Evolutionary conservation across 2,113 vertebrate genomes (phyloP), one percentile per base, ranked within the genome.

Genomic region (Oophaga pumilio): DNA sequence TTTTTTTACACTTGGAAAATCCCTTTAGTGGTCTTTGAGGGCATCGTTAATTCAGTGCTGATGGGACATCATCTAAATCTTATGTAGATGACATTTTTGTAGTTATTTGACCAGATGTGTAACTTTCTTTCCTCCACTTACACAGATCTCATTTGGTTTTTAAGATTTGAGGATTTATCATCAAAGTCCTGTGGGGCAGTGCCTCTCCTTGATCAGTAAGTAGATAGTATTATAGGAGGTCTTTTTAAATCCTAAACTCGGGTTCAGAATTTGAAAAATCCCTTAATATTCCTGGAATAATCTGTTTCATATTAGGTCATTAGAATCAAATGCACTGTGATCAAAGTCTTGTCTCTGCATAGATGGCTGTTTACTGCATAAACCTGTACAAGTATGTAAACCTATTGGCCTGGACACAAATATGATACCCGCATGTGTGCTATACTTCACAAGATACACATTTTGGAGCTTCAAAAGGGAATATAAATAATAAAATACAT

Each of bases 91-190:
- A 60, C 59, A 60, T 56, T 26, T 33, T 62, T 18, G 10, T 9
- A 60, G 57, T 22, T 43, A 20, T 60, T 43, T 12, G 26, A 60
- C 78, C 78, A 81, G 78, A 81, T 81, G 78, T 59, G 78, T 57
- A 43, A 62, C 28, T 60, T 81, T 22, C 43, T 8, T 22, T 76
- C 49, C 74, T 76, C 22, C 8, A n/a, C 9, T 52, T 76, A n/a
- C 43, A 62, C 57, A 59, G 57, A 62, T 62, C 57, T 43, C 15
- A 60, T 81, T 33, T 50, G 43, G 53, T 62, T 33, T 81, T 81
- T 81, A 60, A 62, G 56, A 81, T 81, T 33, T 18, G 56, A 81
- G 57, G 57, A 62, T 18, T 81, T 81, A 81, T 62, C 78, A 81
- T 81, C 78, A 60, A 60, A 81, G 56, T 81, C 18, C 28, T 43